These are phyloP conservation scores for Oegoconia quadripuncta DNA, from an alignment of 2,888 invertebrate species.

Conservation along the genomic window DNA sequence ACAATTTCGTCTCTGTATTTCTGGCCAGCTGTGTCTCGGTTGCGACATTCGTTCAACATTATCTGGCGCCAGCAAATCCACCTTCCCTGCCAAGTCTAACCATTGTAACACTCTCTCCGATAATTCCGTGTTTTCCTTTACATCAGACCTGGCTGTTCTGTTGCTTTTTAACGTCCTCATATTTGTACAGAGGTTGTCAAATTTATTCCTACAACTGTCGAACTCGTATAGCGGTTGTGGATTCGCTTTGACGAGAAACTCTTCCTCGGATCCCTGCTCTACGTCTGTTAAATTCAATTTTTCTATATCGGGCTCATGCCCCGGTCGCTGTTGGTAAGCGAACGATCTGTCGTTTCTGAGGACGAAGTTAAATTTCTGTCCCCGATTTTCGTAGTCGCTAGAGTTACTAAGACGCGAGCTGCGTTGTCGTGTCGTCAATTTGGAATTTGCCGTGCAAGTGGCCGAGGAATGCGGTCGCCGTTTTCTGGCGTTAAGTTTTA, in stretches of 20 bases:
- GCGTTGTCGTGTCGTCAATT: constrained; percentile 24
- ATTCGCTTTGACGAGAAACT: constrained; percentile 44
- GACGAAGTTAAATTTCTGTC: constrained; percentile 52
- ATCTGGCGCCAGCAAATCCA: constrained; percentile 59
- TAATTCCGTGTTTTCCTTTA: constrained; percentile 58
- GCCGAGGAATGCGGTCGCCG: constrained; percentile 56
- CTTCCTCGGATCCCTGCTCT: constrained; percentile 49
- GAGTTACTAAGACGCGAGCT: constrained; percentile 46
- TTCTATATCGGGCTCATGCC: constrained; percentile 41
- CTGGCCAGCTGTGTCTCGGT: constrained; percentile 68
- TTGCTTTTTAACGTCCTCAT: constrained; percentile 61
- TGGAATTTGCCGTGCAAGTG: constrained; percentile 30
- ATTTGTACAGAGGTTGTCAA: constrained; percentile 33
- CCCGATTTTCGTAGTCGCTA: constrained; percentile 41
- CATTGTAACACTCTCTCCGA: constrained; percentile 88
- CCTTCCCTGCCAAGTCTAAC: constrained; percentile 86
- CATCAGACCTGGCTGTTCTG: constrained; percentile 53
- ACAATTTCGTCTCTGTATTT: constrained; percentile 49
- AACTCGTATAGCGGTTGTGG: constrained; percentile 47
- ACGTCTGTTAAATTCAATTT: constrained; percentile 53
- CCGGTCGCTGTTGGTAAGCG: constrained; percentile 32
- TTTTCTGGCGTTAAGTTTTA: constrained; percentile 42
- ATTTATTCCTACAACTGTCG: constrained; percentile 33
- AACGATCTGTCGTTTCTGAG: constrained; percentile 49
- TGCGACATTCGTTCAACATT: constrained; percentile 56